phyloP scores from a whole-genome alignment of 2,797 vertebrate species.

The Myotis planiceps region DNA sequence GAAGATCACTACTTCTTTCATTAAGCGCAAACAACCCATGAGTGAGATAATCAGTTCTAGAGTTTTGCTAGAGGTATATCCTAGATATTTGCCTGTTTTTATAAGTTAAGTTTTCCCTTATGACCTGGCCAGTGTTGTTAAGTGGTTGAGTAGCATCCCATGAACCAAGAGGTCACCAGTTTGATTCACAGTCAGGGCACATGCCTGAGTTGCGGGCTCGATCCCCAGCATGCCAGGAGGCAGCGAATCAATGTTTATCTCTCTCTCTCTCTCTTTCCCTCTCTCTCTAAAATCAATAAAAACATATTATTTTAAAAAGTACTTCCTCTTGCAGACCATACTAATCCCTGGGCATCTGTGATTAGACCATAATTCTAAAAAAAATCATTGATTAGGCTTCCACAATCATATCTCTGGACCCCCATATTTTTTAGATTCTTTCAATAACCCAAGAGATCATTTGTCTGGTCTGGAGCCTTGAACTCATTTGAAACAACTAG shows the following conservation, averaged over 20 bases:
- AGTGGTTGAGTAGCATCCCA: no score
- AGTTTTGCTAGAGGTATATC: background rate
- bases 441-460: constrained; percentile 25
- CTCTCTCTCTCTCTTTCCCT: no score
- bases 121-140: background rate
- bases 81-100: background rate
- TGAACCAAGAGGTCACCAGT: no score
- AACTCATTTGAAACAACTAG: constrained; percentile 55
- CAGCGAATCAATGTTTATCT: no score
- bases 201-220: no score
- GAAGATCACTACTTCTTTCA: background rate
- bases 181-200: no score
- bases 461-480: constrained; percentile 45
- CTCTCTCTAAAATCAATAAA: no score
- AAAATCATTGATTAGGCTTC: background rate
- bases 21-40: background rate
- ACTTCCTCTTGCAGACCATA: background rate
- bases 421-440: background rate
- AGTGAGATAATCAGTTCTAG: background rate
- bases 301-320: background rate
- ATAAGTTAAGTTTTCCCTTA: background rate
- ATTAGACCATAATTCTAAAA: background rate
- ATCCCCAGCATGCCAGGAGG: no score
- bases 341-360: background rate
- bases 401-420: background rate